Evolutionary conservation across 2,797 vertebrate species (phyloP).

Genomic region (Manis pentadactyla): DNA sequence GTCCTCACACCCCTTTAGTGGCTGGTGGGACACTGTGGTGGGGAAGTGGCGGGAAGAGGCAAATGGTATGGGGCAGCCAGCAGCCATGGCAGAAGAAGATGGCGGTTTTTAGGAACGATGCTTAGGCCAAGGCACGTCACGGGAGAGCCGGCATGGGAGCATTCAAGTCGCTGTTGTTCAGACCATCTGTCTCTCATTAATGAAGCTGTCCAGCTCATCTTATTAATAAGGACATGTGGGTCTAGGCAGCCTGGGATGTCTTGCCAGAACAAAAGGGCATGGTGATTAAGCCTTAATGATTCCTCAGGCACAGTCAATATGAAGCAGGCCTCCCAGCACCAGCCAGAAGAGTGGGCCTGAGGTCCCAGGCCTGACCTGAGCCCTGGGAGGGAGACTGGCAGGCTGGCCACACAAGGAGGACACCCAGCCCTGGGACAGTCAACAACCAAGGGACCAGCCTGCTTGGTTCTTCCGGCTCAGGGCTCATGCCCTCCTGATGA

Average conservation of each 20-base stretch:
- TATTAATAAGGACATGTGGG: constrained; percentile 78
- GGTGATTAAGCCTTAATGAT: constrained; percentile 75
- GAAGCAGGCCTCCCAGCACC: constrained; percentile 75
- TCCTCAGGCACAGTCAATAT: constrained; percentile 71
- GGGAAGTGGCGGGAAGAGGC: background rate
- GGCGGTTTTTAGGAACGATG: background rate
- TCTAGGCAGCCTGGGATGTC: constrained; percentile 78
- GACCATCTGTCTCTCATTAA: constrained; percentile 80
- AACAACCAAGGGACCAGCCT: background rate
- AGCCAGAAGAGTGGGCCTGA: constrained; percentile 49
- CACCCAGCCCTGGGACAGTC: background rate
- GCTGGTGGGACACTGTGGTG: background rate
- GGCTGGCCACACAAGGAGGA: background rate
- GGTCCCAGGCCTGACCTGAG: background rate
- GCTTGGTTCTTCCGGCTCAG: background rate
- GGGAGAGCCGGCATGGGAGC: accelerated
- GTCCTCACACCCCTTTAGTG: background rate
- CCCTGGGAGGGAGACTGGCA: background rate
- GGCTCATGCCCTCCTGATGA: background rate
- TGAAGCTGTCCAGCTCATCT: constrained; percentile 76
- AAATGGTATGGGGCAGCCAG: background rate
- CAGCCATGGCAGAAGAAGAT: background rate
- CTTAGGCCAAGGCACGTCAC: background rate
- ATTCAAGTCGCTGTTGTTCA: background rate
- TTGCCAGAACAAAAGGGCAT: constrained; percentile 81